Evolutionary conservation across 92 coral and sea anemone species (phyloP).

Genomic region (Pocillopora grandis): DNA sequence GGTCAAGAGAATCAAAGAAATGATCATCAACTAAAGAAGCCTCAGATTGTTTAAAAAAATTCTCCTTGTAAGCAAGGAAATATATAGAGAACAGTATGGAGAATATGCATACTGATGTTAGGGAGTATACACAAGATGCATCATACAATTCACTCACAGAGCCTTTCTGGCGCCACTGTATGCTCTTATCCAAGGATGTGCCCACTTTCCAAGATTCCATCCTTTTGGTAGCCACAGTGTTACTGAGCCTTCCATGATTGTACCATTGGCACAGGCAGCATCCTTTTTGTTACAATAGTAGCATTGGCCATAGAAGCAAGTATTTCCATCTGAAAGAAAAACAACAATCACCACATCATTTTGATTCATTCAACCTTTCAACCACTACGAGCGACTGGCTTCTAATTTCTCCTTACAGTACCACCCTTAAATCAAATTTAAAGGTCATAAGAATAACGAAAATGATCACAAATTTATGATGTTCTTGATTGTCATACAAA

Average conservation of each 20-base stretch:
- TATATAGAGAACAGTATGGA: neutral
- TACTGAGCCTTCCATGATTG: conserved; percentile 89
- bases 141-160: conserved; percentile 51
- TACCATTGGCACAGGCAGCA: conserved; percentile 93
- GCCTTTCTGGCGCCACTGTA: conserved; percentile 83
- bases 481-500: no score
- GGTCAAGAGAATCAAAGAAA: no score
- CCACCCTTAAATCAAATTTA: no score
- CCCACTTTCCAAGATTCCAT: conserved; percentile 74
- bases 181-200: conserved; percentile 95
- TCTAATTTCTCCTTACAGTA: no score
- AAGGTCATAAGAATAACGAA: no score
- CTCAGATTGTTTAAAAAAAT: no score
- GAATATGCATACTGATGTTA: neutral
- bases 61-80: no score
- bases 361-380: no score
- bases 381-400: no score
- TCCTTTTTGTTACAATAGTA: conserved; percentile 84
- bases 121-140: no score
- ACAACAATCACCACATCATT: neutral
- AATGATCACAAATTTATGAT: no score
- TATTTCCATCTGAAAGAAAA: conserved; percentile 63
- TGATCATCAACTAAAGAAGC: no score
- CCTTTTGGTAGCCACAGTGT: conserved; percentile 95
- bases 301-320: conserved; percentile 95